Evolutionary conservation across 2,113 vertebrate species (phyloP).

Genomic region (Corydoras sp.): DNA sequence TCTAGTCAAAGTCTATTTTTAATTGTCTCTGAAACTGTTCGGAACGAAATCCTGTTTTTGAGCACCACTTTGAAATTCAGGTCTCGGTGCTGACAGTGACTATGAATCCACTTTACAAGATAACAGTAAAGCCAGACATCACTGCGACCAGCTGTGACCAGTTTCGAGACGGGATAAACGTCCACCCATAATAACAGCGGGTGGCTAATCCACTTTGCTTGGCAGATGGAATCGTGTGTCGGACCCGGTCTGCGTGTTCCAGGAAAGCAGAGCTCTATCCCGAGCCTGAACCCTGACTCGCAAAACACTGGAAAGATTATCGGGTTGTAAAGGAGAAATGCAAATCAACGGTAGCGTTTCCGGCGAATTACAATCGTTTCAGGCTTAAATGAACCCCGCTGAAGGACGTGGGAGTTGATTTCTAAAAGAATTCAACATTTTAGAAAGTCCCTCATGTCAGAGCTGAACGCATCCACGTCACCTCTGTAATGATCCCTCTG

Average conservation of each 20-base stretch:
- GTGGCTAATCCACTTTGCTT: slow-evolving; percentile 57
- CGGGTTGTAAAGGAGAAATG: neutral
- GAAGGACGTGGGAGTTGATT: too few species aligned
- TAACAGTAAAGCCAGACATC: neutral
- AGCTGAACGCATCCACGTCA: too few species aligned
- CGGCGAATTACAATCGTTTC: too few species aligned
- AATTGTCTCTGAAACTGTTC: neutral
- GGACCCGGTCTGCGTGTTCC: slow-evolving; percentile 47
- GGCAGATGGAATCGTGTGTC: slow-evolving; percentile 44
- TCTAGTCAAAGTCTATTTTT: too few species aligned
- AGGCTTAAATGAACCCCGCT: too few species aligned
- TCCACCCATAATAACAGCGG: slow-evolving; percentile 50
- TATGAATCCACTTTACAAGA: neutral
- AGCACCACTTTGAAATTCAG: neutral
- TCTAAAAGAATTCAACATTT: too few species aligned
- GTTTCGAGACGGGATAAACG: slow-evolving; percentile 35
- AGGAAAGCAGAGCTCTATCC: slow-evolving; percentile 40
- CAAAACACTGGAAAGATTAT: slow-evolving; percentile 29
- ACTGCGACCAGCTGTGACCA: slow-evolving; percentile 11
- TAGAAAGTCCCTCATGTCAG: too few species aligned
- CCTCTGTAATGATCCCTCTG: too few species aligned
- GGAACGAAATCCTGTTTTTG: neutral
- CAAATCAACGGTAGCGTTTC: neutral
- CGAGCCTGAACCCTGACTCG: slow-evolving; percentile 31
- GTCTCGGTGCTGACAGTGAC: neutral